A percentile compares a stretch with the other conserved stretches of the same genome.
phyloP scores from a whole-genome alignment of 1,140 invertebrate species.

The Trichogramma pretiosum region DNA sequence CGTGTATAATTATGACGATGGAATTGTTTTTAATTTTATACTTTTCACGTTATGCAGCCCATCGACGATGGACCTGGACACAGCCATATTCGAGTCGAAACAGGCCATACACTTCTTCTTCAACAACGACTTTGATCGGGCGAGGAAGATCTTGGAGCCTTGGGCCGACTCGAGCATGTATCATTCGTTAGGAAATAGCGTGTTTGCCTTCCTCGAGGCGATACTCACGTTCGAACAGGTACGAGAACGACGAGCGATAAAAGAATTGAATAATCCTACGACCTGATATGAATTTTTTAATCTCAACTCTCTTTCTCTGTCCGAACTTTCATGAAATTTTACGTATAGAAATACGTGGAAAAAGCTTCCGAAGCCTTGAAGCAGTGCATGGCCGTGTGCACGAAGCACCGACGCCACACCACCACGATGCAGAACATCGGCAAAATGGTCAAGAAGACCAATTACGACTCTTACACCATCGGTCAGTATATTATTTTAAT shows the following conservation, averaged over 20 bases:
- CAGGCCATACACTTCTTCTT: conserved; percentile 73
- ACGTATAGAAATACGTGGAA: conserved; percentile 57
- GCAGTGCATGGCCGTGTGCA: conserved; percentile 67
- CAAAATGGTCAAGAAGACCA: conserved; percentile 68
- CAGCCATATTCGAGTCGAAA: conserved; percentile 59
- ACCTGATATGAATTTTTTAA: too few species aligned
- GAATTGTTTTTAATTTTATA: too few species aligned
- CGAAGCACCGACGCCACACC: conserved; percentile 59
- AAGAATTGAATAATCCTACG: too few species aligned
- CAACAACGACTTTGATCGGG: conserved; percentile 80
- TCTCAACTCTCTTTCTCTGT: too few species aligned
- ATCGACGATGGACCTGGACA: conserved; percentile 52
- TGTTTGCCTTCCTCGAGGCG: conserved; percentile 86
- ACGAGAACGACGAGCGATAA: too few species aligned
- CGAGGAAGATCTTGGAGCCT: conserved; percentile 63
- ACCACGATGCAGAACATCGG: conserved; percentile 70
- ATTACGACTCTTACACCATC: conserved; percentile 68
- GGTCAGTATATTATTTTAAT: conserved; percentile 40
- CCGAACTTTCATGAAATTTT: too few species aligned
- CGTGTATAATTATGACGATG: too few species aligned
- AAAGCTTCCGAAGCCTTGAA: conserved; percentile 65
- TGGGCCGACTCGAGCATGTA: conserved; percentile 80
- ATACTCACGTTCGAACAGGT: conserved; percentile 86
- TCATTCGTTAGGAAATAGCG: conserved; percentile 80
- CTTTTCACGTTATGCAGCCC: too few species aligned